Conservation (phyloP, 1,140 invertebrate species). For the Bursaphelenchus mucronatus region DNA sequence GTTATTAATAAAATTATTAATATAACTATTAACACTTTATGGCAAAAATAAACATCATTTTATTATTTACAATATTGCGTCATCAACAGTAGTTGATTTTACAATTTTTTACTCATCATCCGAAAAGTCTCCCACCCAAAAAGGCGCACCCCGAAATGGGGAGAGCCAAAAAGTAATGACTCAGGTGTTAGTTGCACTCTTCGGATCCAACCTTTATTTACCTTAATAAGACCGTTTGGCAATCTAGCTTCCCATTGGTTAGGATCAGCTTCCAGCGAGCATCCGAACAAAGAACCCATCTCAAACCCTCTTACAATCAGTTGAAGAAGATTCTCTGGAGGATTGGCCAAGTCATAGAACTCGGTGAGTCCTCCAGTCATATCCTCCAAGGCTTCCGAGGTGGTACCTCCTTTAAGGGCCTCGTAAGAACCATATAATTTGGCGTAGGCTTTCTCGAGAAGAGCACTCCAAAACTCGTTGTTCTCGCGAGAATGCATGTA, state of each 20-base stretch:
- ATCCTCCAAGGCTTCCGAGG: conserved; percentile 91
- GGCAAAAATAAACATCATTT: no score
- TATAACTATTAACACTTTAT: no score
- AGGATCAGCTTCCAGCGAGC: conserved; percentile 75
- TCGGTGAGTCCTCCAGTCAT: conserved; percentile 96
- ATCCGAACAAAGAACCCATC: conserved; percentile 64
- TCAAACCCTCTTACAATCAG: conserved; percentile 58
- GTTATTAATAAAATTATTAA: no score
- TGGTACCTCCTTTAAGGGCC: conserved; percentile 90
- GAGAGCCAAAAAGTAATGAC: no score
- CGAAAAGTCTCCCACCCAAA: no score
- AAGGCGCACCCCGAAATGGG: no score
- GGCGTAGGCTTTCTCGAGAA: conserved; percentile 69
- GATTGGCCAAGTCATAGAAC: conserved; percentile 81
- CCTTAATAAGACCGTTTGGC: conserved; percentile 79
- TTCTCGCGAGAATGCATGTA: conserved; percentile 71
- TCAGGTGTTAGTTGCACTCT: no score
- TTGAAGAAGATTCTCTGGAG: conserved; percentile 69
- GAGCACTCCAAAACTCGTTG: conserved; percentile 77
- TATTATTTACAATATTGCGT: no score
- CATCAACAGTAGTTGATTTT: no score
- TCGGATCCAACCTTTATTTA: conserved; percentile 82
- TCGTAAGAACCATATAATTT: conserved; percentile 92
- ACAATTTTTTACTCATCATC: no score
- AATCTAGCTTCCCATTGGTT: conserved; percentile 76